Conservation (phyloP, 2,113 vertebrate genomes). For the Urocolius indicus region DNA sequence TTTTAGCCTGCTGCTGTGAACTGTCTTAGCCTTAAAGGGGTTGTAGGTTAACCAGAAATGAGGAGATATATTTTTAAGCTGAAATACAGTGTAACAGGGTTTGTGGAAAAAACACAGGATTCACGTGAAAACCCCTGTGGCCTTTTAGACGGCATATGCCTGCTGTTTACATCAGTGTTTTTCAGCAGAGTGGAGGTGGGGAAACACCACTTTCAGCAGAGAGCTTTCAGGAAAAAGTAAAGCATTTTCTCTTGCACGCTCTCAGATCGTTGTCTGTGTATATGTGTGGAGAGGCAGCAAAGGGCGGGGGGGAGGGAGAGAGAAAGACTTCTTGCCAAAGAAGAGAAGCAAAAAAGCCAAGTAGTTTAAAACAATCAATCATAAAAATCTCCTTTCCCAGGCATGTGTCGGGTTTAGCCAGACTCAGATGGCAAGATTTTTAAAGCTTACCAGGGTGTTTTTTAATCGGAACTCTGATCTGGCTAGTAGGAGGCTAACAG, state of each 20-base stretch:
- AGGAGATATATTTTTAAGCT: slow-evolving; percentile 18
- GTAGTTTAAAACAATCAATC: not conserved
- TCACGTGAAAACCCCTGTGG: slow-evolving; percentile 62
- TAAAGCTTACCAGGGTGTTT: not conserved
- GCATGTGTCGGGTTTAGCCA: not conserved
- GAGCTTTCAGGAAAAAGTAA: slow-evolving; percentile 69
- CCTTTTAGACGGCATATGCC: not conserved
- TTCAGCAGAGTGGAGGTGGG: slow-evolving; percentile 60
- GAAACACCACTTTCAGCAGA: slow-evolving; percentile 66
- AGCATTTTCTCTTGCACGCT: slow-evolving; percentile 16
- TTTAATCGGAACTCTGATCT: not conserved
- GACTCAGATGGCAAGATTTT: not conserved
- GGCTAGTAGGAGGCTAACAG: not conserved
- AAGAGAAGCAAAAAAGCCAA: not conserved
- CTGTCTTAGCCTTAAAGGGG: not conserved
- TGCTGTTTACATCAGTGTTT: slow-evolving; percentile 64
- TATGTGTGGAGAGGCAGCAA: not conserved
- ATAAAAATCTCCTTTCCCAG: not conserved
- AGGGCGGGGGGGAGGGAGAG: too few species aligned
- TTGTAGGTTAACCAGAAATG: slow-evolving; percentile 14
- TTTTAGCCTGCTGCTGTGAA: not conserved
- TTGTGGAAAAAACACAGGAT: slow-evolving; percentile 38
- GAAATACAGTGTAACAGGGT: not conserved
- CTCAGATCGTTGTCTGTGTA: slow-evolving; percentile 7
- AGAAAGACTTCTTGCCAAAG: not conserved